Percentiles rank a stretch among this genome's conserved stretches.
Evolutionary conservation across 1,140 invertebrate species (phyloP).

Genomic region (Drosophila kohkoa): DNA sequence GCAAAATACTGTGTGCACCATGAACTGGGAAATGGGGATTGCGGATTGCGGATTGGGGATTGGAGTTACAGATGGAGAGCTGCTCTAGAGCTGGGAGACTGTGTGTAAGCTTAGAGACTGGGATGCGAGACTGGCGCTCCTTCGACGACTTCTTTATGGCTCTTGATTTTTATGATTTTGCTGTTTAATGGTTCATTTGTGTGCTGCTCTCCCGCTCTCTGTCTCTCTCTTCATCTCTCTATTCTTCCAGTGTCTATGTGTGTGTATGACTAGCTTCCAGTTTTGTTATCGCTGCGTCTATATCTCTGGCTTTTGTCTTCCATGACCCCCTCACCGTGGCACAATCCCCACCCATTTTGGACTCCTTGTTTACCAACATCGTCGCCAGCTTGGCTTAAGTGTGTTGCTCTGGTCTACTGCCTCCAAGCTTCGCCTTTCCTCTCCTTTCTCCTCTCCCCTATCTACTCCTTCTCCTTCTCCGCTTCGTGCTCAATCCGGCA

Average conservation of each 20-base stretch:
- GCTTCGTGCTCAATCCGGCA: slow-evolving; percentile 3
- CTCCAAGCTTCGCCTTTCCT: background rate
- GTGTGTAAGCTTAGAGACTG: slow-evolving; percentile 5
- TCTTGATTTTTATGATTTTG: slow-evolving; percentile 84
- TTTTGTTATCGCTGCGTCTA: slow-evolving; percentile 70
- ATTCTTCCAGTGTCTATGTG: background rate
- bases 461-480: background rate
- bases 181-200: slow-evolving; percentile 84
- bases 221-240: background rate
- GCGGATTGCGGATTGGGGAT: too few species aligned
- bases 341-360: slow-evolving; percentile 1
- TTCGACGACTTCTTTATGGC: slow-evolving; percentile 81
- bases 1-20: slow-evolving; percentile 6
- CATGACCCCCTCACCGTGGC: background rate
- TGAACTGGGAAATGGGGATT: slow-evolving; percentile 3
- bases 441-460: background rate
- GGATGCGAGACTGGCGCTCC: slow-evolving; percentile 64
- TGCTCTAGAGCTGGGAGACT: slow-evolving; percentile 15
- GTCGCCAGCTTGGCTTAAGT: slow-evolving; percentile 42
- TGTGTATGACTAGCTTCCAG: slow-evolving; percentile 67
- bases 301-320: slow-evolving; percentile 53
- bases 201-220: slow-evolving; percentile 26
- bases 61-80: too few species aligned
- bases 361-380: slow-evolving; percentile 42
- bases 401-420: slow-evolving; percentile 23